phyloP scores from a whole-genome alignment of 2,797 vertebrate genomes.

The Pangasius mekongensis region DNA sequence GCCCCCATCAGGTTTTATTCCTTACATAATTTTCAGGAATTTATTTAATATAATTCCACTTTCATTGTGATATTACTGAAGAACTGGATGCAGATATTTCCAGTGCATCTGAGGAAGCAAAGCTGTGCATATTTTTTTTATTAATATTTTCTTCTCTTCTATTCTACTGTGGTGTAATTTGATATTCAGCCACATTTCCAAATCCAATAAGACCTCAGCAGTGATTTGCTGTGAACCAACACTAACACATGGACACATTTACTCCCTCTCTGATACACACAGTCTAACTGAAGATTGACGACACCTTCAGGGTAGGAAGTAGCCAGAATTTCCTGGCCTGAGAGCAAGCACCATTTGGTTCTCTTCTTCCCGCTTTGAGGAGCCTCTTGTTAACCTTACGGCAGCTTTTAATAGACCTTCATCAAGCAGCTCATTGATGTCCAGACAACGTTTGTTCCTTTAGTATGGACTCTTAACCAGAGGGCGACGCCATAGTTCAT shows the following conservation, averaged over 20 bases:
- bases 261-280: constrained; percentile 16
- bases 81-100: background rate
- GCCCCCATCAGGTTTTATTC: background rate
- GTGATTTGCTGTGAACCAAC: background rate
- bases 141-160: background rate
- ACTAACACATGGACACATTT: constrained; percentile 21
- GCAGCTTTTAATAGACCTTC: constrained; percentile 64
- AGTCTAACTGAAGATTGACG: constrained; percentile 57
- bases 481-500: background rate
- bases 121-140: background rate
- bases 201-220: background rate
- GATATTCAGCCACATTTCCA: background rate
- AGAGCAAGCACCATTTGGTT: constrained; percentile 68
- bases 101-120: background rate
- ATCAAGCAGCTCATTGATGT: constrained; percentile 55
- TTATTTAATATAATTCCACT: background rate
- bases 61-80: background rate
- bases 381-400: constrained; percentile 63
- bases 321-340: constrained; percentile 61
- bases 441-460: constrained; percentile 44
- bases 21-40: background rate
- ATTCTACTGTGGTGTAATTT: background rate
- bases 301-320: constrained; percentile 70
- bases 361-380: constrained; percentile 48
- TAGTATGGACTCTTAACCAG: constrained; percentile 47